These are phyloP conservation scores for Tortrix viridana DNA, from an alignment of 2,888 invertebrate species.

Conservation along the genomic window DNA sequence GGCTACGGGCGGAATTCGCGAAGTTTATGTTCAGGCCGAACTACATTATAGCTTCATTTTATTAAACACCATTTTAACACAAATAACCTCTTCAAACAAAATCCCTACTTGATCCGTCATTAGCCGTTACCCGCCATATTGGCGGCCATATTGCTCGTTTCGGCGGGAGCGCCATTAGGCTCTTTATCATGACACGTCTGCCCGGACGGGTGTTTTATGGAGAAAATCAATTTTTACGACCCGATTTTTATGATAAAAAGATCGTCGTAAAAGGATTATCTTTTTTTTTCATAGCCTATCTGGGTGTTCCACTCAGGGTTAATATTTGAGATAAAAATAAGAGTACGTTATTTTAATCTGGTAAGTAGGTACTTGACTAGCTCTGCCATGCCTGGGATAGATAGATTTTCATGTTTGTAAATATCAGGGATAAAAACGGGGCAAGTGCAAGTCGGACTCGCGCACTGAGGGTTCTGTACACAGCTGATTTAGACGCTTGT, in stretches of 20 bases:
- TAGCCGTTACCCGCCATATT: conserved; percentile 35
- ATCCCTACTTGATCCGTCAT: conserved; percentile 33
- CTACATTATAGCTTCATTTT: background rate
- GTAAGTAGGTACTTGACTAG: too few species aligned
- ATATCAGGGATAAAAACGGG: too few species aligned
- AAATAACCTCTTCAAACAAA: background rate
- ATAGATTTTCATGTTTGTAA: too few species aligned
- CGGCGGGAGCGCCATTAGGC: conserved; percentile 39
- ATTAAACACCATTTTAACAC: background rate
- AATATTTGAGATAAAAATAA: too few species aligned
- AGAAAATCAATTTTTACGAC: conserved; percentile 31
- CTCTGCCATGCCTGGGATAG: too few species aligned
- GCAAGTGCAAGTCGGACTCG: too few species aligned
- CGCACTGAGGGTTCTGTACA: too few species aligned
- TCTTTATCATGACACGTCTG: conserved; percentile 37
- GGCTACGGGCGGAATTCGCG: too few species aligned
- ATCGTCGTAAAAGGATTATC: conserved; percentile 10
- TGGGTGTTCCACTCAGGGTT: too few species aligned
- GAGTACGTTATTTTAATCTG: too few species aligned
- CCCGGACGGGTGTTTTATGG: conserved; percentile 24
- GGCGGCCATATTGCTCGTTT: conserved; percentile 40
- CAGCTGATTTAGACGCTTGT: too few species aligned
- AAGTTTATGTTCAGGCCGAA: too few species aligned
- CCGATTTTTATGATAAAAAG: conserved; percentile 18
- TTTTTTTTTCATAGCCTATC: background rate